phyloP scores from a whole-genome alignment of 2,113 vertebrate genomes.

The Naja naja region DNA sequence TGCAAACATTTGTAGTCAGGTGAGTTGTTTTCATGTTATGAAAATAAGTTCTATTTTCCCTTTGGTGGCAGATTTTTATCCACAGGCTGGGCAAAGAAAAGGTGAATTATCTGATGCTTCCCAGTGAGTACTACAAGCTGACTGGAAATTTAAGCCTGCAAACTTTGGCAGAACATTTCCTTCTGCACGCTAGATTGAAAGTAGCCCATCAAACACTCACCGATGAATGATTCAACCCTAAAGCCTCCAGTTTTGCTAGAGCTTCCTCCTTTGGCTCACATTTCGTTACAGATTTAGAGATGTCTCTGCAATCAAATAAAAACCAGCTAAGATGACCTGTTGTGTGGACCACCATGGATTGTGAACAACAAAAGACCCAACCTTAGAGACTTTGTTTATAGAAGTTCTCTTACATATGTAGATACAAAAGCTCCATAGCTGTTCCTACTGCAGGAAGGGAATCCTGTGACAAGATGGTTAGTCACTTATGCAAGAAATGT shows the following conservation, averaged over 20 bases:
- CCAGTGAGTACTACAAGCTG: not conserved
- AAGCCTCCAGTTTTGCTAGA: constrained; percentile 81
- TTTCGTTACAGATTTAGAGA: constrained; percentile 77
- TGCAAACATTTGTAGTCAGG: not conserved
- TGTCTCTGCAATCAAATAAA: constrained; percentile 59
- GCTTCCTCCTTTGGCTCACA: constrained; percentile 89
- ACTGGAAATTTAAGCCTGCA: not conserved
- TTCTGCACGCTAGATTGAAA: not conserved
- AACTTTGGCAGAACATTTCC: not conserved
- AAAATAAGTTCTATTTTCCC: not conserved
- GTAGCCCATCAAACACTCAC: constrained; percentile 56
- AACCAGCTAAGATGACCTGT: not conserved
- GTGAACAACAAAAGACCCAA: not conserved
- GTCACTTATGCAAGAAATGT: not conserved
- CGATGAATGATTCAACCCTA: constrained; percentile 35
- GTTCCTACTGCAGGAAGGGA: not conserved
- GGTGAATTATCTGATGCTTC: not conserved
- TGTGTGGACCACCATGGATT: not conserved
- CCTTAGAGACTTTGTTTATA: not conserved
- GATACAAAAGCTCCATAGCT: not conserved
- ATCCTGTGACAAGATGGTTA: not conserved
- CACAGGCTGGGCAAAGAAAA: not conserved
- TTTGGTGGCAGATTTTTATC: not conserved
- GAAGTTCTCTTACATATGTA: not conserved
- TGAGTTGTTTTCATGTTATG: not conserved